Evolutionary conservation across 2,797 vertebrate species (phyloP).

Genomic region (Sebastes iracundus): DNA sequence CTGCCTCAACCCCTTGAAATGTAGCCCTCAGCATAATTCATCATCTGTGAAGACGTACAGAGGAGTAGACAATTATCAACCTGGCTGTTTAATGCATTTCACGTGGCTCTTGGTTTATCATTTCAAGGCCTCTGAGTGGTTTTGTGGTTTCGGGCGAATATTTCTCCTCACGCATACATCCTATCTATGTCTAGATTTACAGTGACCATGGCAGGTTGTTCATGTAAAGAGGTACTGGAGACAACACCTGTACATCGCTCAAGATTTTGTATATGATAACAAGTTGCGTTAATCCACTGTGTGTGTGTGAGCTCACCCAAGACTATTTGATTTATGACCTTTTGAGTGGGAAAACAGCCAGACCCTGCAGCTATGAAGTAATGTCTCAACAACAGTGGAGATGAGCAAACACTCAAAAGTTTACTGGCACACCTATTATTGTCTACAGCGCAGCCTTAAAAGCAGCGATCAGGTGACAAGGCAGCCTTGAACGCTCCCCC

Average conservation of each 20-base stretch:
- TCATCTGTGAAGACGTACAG: slow-evolving; percentile 18
- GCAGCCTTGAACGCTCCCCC: slow-evolving; percentile 51
- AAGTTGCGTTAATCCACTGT: slow-evolving; percentile 12
- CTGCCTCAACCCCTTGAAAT: slow-evolving; percentile 21
- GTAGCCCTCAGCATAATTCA: slow-evolving; percentile 46
- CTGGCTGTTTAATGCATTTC: slow-evolving; percentile 19
- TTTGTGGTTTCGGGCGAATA: slow-evolving; percentile 28
- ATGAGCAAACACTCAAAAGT: slow-evolving; percentile 57
- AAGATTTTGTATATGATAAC: slow-evolving; percentile 29
- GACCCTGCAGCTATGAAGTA: slow-evolving; percentile 43
- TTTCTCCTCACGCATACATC: background rate
- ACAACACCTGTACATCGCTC: slow-evolving; percentile 37
- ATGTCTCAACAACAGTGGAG: slow-evolving; percentile 53
- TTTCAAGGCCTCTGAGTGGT: background rate
- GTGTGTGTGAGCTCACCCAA: slow-evolving; percentile 18
- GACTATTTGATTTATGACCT: slow-evolving; percentile 55
- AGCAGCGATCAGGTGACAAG: slow-evolving; percentile 67
- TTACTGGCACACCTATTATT: slow-evolving; percentile 59
- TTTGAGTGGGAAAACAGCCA: slow-evolving; percentile 12
- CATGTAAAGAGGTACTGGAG: background rate
- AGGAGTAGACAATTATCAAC: slow-evolving; percentile 45
- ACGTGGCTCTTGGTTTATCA: slow-evolving; percentile 14
- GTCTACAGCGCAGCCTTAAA: slow-evolving; percentile 62
- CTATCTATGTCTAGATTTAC: background rate
- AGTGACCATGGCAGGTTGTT: background rate